Evolutionary conservation across 2,888 invertebrate species (phyloP).

Genomic region (Aproaerema taeniolella): DNA sequence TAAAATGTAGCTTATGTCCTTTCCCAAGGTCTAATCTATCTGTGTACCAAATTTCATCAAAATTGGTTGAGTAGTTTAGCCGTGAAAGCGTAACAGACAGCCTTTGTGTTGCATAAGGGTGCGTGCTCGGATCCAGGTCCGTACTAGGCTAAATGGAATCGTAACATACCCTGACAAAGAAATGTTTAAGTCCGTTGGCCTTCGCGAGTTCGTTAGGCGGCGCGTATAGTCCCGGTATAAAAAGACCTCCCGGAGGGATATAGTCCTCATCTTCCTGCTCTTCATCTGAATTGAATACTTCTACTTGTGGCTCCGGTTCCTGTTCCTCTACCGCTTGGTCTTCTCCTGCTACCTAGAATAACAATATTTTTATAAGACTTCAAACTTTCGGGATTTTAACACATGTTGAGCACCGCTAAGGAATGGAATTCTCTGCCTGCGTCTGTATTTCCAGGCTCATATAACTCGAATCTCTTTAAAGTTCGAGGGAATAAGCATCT

Average conservation of each 20-base stretch:
- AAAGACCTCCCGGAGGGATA: constrained; percentile 61
- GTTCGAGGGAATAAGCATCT: not conserved
- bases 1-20: too few relatives aligned
- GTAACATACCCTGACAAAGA: constrained; percentile 56
- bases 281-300: constrained; percentile 57
- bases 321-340: constrained; percentile 22
- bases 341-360: constrained; percentile 24
- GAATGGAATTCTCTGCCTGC: not conserved
- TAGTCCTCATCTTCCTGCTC: constrained; percentile 61
- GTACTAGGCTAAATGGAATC: too few relatives aligned
- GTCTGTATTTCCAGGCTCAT: not conserved
- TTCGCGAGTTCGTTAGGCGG: constrained; percentile 62
- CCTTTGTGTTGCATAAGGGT: too few relatives aligned
- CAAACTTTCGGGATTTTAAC: not conserved
- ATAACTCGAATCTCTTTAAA: not conserved
- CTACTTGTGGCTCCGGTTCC: constrained; percentile 32
- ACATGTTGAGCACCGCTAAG: not conserved
- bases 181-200: constrained; percentile 51
- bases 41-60: too few relatives aligned
- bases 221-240: constrained; percentile 60
- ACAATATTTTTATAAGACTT: not conserved
- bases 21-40: too few relatives aligned
- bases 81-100: too few relatives aligned
- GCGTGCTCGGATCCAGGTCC: too few relatives aligned
- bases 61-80: too few relatives aligned